These are phyloP conservation scores for Meloidogyne exigua DNA, from an alignment of 1,140 invertebrate genomes.

Conservation along the genomic window DNA sequence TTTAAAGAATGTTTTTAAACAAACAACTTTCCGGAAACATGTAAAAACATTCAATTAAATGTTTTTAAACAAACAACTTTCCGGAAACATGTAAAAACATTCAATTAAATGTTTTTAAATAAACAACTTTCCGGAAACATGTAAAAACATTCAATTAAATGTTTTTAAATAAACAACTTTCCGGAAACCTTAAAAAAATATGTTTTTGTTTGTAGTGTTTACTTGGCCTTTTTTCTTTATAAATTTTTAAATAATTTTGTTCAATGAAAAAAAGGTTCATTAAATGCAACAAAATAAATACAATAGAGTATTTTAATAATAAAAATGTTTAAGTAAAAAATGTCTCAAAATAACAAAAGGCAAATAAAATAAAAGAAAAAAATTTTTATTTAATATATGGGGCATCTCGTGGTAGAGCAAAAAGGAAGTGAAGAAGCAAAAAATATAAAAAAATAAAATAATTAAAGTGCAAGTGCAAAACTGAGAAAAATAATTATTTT, in stretches of 20 bases:
- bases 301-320: too few relatives aligned
- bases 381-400: not conserved
- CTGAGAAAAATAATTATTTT: too few relatives aligned
- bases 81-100: too few relatives aligned
- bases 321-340: not conserved
- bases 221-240: not conserved
- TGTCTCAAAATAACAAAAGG: conserved; percentile 1
- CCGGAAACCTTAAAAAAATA: not conserved
- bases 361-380: not conserved
- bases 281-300: too few relatives aligned
- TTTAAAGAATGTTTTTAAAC: too few relatives aligned
- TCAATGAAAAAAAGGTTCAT: too few relatives aligned
- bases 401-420: not conserved
- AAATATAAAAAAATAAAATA: not conserved
- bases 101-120: too few relatives aligned
- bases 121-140: not conserved
- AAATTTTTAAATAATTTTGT: too few relatives aligned
- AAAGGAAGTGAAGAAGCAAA: too few relatives aligned
- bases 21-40: too few relatives aligned
- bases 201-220: not conserved
- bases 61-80: too few relatives aligned
- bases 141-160: not conserved
- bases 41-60: too few relatives aligned
- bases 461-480: not conserved
- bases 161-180: not conserved